These are phyloP conservation scores for Baryphthengus martii DNA, from an alignment of 2,113 vertebrate species.

Conservation along the genomic window DNA sequence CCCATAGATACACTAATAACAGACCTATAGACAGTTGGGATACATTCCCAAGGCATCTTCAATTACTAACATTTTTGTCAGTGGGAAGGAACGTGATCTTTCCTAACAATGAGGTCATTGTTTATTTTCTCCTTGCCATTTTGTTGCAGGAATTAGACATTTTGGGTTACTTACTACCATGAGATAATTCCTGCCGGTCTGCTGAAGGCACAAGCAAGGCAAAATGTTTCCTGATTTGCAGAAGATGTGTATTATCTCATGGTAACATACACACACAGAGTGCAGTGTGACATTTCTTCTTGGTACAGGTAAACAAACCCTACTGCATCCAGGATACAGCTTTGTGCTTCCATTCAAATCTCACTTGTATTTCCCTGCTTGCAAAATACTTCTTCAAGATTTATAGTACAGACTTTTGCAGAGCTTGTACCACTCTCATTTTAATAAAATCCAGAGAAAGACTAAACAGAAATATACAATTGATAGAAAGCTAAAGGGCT, in stretches of 20 bases:
- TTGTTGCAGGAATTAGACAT: neutral
- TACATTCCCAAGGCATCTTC: neutral
- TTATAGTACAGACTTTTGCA: neutral
- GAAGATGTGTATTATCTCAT: neutral
- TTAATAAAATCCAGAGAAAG: neutral
- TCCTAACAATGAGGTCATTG: neutral
- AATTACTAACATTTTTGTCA: neutral
- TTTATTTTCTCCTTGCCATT: neutral
- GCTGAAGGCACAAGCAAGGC: neutral
- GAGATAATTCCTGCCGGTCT: neutral
- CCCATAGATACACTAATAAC: neutral
- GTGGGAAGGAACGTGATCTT: neutral
- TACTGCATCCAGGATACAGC: neutral
- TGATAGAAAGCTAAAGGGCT: neutral
- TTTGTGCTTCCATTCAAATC: neutral
- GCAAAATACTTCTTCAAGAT: neutral
- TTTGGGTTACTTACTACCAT: neutral
- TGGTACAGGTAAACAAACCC: slow-evolving; percentile 25
- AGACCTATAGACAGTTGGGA: neutral
- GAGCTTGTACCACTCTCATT: neutral
- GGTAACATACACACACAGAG: neutral
- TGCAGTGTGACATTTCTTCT: neutral
- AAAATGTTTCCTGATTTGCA: slow-evolving; percentile 3
- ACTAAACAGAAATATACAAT: neutral
- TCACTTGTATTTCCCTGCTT: neutral